Base-by-base conservation (phyloP, 1,140 invertebrate genomes). In the Bicyclus anynana region DNA sequence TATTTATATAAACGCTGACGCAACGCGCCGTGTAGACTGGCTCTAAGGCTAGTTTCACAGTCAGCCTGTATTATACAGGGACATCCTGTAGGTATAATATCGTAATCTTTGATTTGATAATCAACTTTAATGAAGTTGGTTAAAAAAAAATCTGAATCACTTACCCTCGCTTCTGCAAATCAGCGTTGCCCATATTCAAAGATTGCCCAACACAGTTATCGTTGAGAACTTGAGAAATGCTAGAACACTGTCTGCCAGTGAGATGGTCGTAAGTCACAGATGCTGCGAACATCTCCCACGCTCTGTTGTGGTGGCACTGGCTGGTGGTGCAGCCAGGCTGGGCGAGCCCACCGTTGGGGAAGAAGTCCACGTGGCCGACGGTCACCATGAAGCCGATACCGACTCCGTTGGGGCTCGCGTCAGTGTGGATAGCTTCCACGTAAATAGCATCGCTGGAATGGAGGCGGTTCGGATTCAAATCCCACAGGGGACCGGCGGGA, bases 401-500 rank as follows among this genome's bases (percentile, higher is more conserved):
- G 83, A 79, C 63, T 92, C 92, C 93, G 16, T 14, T 40, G 17
- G 37, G 42, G 3, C 91, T 91, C 6, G 91, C 90, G 63, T 93
- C 93, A 0, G 94, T 94, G 68, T 95, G 94, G 65, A 95, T 93
- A 12, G 91, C 89, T 69, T 95, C 94, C 7, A 62, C 59, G 9
- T 40, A 40, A 40, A 40, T 9, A 9, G 13, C 37, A 17, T 40
- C 37, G 16, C 13, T 40, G 4, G 13, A 16, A 14, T 16, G 13
- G 6, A 40, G 13, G 6, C 37, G 37, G 14, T 14, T 40, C n/a
- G 37, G 13, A 16, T 40, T 17, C 16, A 5, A 17, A 14, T 17
- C 16, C 37, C 37, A 40, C 0, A 16, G 37, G 4, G 13, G 13
- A 12, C 37, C 37, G 5, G 37, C 37, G 6, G 37, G 37, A 5